Evolutionary conservation across 2,797 vertebrate genomes (phyloP), one percentile per base, ranked within the genome.

Genomic region (Pampus argenteus): DNA sequence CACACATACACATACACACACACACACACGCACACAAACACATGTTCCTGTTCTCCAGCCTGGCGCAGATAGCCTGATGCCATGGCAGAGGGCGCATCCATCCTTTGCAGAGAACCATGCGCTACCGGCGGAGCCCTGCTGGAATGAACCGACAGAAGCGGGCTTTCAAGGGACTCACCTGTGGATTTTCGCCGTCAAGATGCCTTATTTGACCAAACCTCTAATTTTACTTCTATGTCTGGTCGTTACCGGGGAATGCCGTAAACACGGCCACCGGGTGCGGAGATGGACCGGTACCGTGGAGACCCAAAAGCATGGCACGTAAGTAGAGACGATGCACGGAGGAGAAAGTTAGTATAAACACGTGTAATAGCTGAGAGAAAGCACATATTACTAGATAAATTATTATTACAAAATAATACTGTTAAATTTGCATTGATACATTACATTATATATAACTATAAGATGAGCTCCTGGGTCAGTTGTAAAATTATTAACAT

Each of bases 231-330:
- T 97, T 25, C 47, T 87, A 1, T 98, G 95, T 71, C 88, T 97
- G 83, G 62, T 91, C 61, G 76, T 94, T 58, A 91, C 95, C 9
- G 94, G 87, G 71, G 96, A 96, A 58, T 95, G 95, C 91, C 93
- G 92, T 71, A 95, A 89, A 28, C 94, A 95, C 86, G 88, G 91
- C 79, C 93, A 94, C 82, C 94, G 95, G 71, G 95, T 91, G 71
- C 95, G 91, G 81, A 94, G 96, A 90, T 96, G 96, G 96, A 94
- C 94, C 0, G 94, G 91, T 31, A 92, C 94, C 54, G 83, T 91
- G 79, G 96, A 96, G 63, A 81, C 82, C 51, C 93, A 92, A 50
- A 97, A 94, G 78, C 93, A 92, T 20, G 90, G 93, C 60, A 95
- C 94, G 97, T 97, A 95, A 95, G 93, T 90, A 36, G 1, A 38